Evolutionary conservation across 2,797 vertebrate genomes (phyloP), one percentile per base, ranked within the genome.

Genomic region (Austrolebias charrua): DNA sequence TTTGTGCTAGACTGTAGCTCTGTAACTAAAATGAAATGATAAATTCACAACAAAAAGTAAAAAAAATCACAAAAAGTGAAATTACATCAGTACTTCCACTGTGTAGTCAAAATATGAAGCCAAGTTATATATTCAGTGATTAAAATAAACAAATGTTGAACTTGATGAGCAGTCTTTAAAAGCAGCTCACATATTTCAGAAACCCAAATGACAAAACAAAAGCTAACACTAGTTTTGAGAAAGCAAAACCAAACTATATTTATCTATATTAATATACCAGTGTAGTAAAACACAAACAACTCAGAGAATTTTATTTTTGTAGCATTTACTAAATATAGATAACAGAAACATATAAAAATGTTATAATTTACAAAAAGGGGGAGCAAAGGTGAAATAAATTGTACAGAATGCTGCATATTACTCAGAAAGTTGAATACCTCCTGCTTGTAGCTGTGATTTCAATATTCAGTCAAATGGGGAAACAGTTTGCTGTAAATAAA

Each of bases 401-500:
- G 43, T 62, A 45, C 18, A 2, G 40, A 29, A 50, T 29, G 33
- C 43, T 38, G 6, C 47, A 45, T 31, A 54, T 47, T 54, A 55
- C 73, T 55, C 48, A 61, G 33, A 14, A n/a, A 18, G 56, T 54
- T 52, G 60, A 45, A 69, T 60, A 53, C 44, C 19, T 55, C 16
- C 31, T 66, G 18, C 42, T 64, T 67, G 8, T 9, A 64, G 13
- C 38, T 40, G 11, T 43, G 40, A 31, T 66, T 60, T 63, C 18
- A 55, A 28, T 59, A 51, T 69, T 81, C 35, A 66, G 5, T 69
- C 55, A 54, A 73, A 78, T 6, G 35, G 44, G 61, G 47, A 70
- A 63, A 73, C 49, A 68, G 62, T 71, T 77, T 73, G 18, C 48
- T 19, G 49, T 29, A 65, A 66, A 59, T 48, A 67, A 29, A 60